A percentile compares a stretch with the other conserved stretches of the same genome.
phyloP scores from a whole-genome alignment of 2,888 invertebrate genomes.

The Tenthredo distinguenda region DNA sequence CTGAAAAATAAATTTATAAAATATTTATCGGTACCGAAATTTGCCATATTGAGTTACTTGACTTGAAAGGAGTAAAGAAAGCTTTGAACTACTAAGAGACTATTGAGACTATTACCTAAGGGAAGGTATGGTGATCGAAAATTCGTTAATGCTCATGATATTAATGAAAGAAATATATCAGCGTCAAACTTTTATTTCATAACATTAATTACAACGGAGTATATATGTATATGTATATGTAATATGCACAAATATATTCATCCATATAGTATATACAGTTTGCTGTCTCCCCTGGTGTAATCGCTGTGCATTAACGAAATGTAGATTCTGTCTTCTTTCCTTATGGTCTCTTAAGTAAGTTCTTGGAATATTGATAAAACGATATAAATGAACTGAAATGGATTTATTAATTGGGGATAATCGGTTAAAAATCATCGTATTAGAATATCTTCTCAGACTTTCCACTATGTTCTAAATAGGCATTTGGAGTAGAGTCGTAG shows the following conservation, averaged over 20 bases:
- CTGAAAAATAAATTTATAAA: too few species aligned
- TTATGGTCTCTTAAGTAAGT: background rate
- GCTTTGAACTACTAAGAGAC: background rate
- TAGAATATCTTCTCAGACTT: background rate
- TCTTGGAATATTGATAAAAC: background rate
- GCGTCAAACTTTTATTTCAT: slow-evolving; percentile 41
- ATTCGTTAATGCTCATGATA: background rate
- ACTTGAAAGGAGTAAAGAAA: too few species aligned
- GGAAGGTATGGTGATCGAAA: background rate
- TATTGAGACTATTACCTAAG: background rate
- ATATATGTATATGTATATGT: slow-evolving; percentile 9
- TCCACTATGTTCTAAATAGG: background rate
- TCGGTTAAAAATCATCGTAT: background rate
- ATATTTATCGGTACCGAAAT: too few species aligned
- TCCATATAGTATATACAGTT: slow-evolving; percentile 17
- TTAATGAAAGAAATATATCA: background rate
- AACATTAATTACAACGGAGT: slow-evolving; percentile 35
- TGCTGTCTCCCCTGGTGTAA: background rate
- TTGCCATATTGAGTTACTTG: too few species aligned
- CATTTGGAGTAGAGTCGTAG: background rate
- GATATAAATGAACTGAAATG: background rate
- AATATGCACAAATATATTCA: slow-evolving; percentile 30
- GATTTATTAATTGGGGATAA: background rate
- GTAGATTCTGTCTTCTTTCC: slow-evolving; percentile 12
- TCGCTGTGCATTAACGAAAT: background rate